Conservation (phyloP, 2,797 vertebrate species). For the Lepilemur septentrionalis region DNA sequence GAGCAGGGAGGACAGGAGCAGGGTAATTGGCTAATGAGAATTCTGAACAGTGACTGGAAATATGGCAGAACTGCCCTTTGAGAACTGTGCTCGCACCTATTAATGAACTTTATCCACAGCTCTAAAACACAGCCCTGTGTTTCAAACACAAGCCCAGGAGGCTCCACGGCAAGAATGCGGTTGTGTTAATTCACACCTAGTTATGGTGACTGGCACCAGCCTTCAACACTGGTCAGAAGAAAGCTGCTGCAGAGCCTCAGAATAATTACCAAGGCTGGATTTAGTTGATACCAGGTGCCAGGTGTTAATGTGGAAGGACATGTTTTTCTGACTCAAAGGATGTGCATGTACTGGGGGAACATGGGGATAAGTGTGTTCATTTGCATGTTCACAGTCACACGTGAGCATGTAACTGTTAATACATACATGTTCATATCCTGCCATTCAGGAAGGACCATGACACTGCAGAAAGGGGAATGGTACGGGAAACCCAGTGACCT, state of each 20-base stretch:
- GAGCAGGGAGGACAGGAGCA: conserved; percentile 59
- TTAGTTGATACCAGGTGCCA: conserved; percentile 63
- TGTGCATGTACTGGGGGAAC: not conserved
- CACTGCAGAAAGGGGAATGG: not conserved
- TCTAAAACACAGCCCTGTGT: conserved; percentile 72
- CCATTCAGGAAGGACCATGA: not conserved
- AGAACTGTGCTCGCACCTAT: conserved; percentile 78
- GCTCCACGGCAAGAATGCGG: not conserved
- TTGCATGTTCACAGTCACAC: not conserved
- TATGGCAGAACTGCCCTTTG: conserved; percentile 77
- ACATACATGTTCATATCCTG: not conserved
- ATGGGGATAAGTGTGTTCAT: rapidly evolving
- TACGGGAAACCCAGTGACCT: not conserved
- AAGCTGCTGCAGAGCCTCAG: conserved; percentile 30
- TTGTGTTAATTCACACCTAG: conserved; percentile 78
- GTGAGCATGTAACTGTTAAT: not conserved
- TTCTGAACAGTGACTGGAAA: conserved; percentile 79
- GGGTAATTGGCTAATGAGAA: conserved; percentile 80
- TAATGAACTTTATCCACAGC: conserved; percentile 75
- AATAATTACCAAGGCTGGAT: conserved; percentile 67
- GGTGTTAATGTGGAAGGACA: conserved; percentile 63
- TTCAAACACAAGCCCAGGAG: conserved; percentile 73
- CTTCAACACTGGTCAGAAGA: conserved; percentile 74
- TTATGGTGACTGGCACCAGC: conserved; percentile 77
- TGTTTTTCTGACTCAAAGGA: conserved; percentile 62